Conservation (phyloP, 2,888 invertebrate genomes). For the Tiliacea aurago region DNA sequence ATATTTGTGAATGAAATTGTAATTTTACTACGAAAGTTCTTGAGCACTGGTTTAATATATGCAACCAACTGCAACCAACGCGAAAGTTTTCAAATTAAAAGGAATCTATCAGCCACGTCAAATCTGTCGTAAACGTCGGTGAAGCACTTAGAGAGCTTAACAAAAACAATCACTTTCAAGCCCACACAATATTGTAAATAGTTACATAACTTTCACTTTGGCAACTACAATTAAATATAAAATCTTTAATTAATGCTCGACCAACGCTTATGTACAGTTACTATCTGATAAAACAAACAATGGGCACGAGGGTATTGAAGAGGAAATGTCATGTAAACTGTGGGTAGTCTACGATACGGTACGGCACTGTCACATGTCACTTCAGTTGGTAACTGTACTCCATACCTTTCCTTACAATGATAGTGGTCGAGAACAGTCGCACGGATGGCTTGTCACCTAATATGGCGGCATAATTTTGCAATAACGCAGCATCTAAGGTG, state of each 20-base stretch:
- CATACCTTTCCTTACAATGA: constrained; percentile 64
- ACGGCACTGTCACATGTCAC: constrained; percentile 56
- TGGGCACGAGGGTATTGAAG: constrained; percentile 58
- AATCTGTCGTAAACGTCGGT: constrained; percentile 25
- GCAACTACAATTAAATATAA: constrained; percentile 33
- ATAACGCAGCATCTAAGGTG: constrained; percentile 70
- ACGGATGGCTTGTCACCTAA: constrained; percentile 61
- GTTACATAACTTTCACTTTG: constrained; percentile 47
- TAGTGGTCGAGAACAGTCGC: constrained; percentile 52
- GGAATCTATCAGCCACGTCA: constrained; percentile 23
- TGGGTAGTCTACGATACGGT: constrained; percentile 50
- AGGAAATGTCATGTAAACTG: constrained; percentile 68
- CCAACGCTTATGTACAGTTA: constrained; percentile 45
- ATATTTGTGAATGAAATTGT: not conserved
- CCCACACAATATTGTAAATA: constrained; percentile 50
- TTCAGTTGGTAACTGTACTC: constrained; percentile 59
- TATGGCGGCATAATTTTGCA: constrained; percentile 71
- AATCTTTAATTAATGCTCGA: constrained; percentile 43
- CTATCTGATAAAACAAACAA: constrained; percentile 55
- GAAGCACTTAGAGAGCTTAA: constrained; percentile 46
- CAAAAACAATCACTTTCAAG: constrained; percentile 44
- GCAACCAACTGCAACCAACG: not conserved
- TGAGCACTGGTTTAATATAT: not conserved
- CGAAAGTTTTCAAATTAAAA: constrained; percentile 33
- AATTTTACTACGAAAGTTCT: not conserved